Evolutionary conservation across 2,888 invertebrate species (phyloP), one percentile per base, ranked within the genome.

Genomic region (Diadegma fenestrale): DNA sequence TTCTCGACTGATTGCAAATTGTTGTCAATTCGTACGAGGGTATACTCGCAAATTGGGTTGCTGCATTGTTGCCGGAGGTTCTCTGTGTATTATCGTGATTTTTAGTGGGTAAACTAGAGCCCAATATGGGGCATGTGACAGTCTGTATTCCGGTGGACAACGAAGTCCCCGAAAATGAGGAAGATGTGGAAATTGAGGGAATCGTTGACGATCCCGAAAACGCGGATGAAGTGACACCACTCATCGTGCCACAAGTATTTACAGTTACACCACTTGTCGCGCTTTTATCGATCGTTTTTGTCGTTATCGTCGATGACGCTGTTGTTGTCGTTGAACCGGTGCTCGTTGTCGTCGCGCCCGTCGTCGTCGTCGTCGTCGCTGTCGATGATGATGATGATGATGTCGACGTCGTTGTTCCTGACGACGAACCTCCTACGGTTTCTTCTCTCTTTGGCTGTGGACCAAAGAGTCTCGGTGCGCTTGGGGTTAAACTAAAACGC

Each of bases 401-500:
- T 61, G 73, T 63, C 72, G 76, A 69, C 82, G 73, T 72, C 80
- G 78, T 64, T 75, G 82, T 71, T 64, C 72, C 69, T 54, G 71
- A 81, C 84, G 87, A 76, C 41, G 72, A 84, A 30, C 68, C 76
- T 7, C 43, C 2, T n/a, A 26, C 10, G 6, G 30, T n/a, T 12
- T 80, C 80, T 61, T 80, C 80, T 58, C 54, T 80, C 58, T 80
- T 80, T 14, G 89, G 88, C 63, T 88, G 89, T 58, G 91, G 75
- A 75, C 68, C 88, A 64, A 93, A 90, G 72, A 90, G 82, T 89
- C 88, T 90, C 82, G 88, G 88, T 75, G 86, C 85, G 72, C 92
- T 87, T 80, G 92, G 90, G 33, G 90, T 90, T 84, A 94, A 89
- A 80, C 89, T 88, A 85, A 94, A 92, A 80, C 91, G 93, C 86